These are phyloP conservation scores for Anhinga rufa DNA, from an alignment of 2,113 vertebrate species.

Conservation along the genomic window DNA sequence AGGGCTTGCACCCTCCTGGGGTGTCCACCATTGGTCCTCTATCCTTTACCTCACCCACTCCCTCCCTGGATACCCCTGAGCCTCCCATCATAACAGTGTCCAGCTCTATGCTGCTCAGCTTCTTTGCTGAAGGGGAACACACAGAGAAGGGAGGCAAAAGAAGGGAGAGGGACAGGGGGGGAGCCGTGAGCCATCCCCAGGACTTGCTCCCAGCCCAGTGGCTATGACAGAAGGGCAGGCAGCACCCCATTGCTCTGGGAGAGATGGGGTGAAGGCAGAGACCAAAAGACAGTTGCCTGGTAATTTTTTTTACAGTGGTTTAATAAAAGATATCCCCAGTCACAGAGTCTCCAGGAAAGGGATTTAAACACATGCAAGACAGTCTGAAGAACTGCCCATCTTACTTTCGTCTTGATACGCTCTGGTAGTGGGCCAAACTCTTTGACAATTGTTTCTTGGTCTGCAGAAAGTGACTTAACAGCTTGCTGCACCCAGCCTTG, in stretches of 20 bases:
- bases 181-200: background rate
- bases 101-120: background rate
- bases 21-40: background rate
- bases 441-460: background rate
- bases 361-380: background rate
- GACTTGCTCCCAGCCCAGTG: background rate
- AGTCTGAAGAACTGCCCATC: background rate
- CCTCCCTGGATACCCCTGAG: rapidly evolving
- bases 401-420: background rate
- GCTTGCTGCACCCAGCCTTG: background rate
- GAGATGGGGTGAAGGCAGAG: background rate
- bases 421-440: background rate
- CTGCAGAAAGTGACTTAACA: background rate
- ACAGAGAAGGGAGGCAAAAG: background rate
- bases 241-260: background rate
- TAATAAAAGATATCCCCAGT: background rate
- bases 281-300: background rate
- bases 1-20: background rate
- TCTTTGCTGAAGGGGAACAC: background rate
- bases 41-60: background rate
- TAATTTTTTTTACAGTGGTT: background rate
- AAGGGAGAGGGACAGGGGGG: background rate
- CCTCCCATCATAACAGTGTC: background rate
- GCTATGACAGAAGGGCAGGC: background rate
- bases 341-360: background rate